Conservation (phyloP, 2,888 invertebrate species). For the Sthenelais limicola region DNA sequence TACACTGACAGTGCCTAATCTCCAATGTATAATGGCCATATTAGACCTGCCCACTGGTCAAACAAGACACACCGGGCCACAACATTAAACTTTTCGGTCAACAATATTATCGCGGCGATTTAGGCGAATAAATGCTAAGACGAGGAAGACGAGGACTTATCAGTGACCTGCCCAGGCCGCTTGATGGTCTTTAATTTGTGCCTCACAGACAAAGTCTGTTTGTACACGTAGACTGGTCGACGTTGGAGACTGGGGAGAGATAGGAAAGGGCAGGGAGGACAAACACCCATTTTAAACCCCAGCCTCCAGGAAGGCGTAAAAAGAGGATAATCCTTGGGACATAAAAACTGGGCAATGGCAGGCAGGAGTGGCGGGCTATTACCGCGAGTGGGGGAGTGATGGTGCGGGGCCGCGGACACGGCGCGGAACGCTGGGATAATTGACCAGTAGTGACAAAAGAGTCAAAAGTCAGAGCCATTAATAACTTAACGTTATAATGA, state of each 20-base stretch:
- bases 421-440: constrained; percentile 23
- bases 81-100: constrained; percentile 14
- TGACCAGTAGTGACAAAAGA: constrained; percentile 11
- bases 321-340: constrained; percentile 28
- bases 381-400: not conserved
- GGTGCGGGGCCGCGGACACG: not conserved
- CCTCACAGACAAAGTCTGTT: constrained; percentile 8
- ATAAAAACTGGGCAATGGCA: constrained; percentile 24
- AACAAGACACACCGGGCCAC: no score
- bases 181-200: constrained; percentile 19
- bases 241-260: not conserved
- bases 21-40: no score
- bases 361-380: no score
- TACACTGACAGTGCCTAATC: no score
- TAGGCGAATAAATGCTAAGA: not conserved
- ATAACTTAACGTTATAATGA: no score
- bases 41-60: no score
- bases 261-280: not conserved
- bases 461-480: no score
- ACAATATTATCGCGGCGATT: constrained; percentile 23
- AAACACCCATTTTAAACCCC: not conserved
- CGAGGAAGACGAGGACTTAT: not conserved
- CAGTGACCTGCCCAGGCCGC: constrained; percentile 27
- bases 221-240: constrained; percentile 1
- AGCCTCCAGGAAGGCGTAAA: constrained; percentile 3